Evolutionary conservation across 2,113 vertebrate genomes (phyloP), one percentile per base, ranked within the genome.

Genomic region (Pyxicephalus adspersus): DNA sequence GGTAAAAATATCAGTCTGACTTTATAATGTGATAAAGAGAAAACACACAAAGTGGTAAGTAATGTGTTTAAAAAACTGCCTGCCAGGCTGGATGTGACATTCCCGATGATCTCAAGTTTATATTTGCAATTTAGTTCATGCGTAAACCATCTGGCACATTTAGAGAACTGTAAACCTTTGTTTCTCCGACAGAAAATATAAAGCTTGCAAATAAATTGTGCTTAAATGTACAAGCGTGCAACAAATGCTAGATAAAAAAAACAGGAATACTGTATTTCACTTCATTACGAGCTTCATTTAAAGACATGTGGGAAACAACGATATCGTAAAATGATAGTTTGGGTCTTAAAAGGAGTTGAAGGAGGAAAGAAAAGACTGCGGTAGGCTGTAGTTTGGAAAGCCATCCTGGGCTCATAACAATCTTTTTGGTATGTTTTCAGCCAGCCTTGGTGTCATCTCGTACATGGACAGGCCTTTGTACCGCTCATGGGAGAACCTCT

Each of bases 151-250:
- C 76, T 77, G 76, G 63, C 54, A 50, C 63, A 17, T n/a, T 54
- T 55, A 64, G 0, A 77, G 54, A 77, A 64, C 38, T 77, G 74
- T 52, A 77, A 77, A 77, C 19, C 74, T 77, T 52, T 76, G n/a
- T 38, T 76, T 77, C 17, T 28, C 16, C 25, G n/a, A n/a, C 31
- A 29, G 50, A 64, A 76, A 26, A 76, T 58, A 34, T 38, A 19
- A 74, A 6, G 54, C 20, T 17, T 74, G 54, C 71, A 74, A 74
- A 74, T 74, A 74, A 74, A 74, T 58, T 38, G 54, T 74, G 54
- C 71, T 38, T 58, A 74, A 74, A 57, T 25, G 70, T 29, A 58
- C 70, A 20, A 73, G 52, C 25, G 5, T 15, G 7, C 28, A 4
- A 6, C 28, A 3, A 58, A 38, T 31, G 29, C 13, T n/a, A 34